Base-by-base conservation (phyloP, 2,797 vertebrate genomes). In the Lutjanus argentimaculatus region DNA sequence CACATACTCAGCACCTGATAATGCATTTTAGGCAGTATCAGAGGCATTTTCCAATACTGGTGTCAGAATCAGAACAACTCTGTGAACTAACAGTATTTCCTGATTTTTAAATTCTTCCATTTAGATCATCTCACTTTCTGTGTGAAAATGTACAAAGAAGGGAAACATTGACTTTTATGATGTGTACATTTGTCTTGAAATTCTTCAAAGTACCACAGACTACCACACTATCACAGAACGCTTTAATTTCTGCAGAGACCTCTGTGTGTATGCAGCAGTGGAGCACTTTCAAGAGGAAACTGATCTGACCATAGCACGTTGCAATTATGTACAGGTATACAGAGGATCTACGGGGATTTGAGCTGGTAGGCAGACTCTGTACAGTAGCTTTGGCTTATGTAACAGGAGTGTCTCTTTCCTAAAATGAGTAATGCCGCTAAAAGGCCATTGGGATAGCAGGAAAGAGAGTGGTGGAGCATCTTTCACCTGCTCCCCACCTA, bases 341-440 rank as follows among this genome's bases (percentile, higher is more conserved):
- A 77, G 80, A 85, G 67, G 40, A 82, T 86, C 46, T 85, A 81
- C 61, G 69, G 83, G 79, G 77, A 76, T 85, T 87, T 86, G 68
- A 80, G 77, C 55, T 67, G 77, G 86, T 88, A 87, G 85, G 88
- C 88, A 89, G 80, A 73, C 62, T 89, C 66, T 85, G 46, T 48
- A 15, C 30, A 36, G 80, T 75, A 77, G 83, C 76, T 75, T 67
- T 78, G 73, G 71, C 66, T 94, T 93, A 93, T 87, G 70, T 91
- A 95, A 93, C 89, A 85, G 43, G 55, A 91, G 88, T 86, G 90
- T 88, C 85, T 93, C 88, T 86, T 71, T 90, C 88, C 86, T 67
- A 86, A 92, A 90, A 89, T 93, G 92, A 93, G 86, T 90, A 90
- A 93, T 86, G 85, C 80, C 46, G 68, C 88, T 85, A 82, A 91